These are phyloP conservation scores for Tethea ocularis DNA, from an alignment of 2,888 invertebrate species.

Conservation along the genomic window DNA sequence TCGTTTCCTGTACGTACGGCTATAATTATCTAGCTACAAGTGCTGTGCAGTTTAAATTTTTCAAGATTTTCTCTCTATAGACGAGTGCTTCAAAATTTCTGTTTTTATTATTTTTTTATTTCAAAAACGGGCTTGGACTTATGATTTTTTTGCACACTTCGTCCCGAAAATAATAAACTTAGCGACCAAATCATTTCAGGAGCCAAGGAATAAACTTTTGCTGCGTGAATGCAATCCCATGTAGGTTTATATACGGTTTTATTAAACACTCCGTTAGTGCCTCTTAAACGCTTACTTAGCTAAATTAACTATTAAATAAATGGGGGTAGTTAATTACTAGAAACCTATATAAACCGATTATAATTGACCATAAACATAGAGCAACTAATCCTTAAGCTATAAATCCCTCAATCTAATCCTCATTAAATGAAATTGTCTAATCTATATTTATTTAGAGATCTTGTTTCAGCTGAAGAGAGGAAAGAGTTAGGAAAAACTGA, in stretches of 20 bases:
- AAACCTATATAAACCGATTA: slow-evolving; percentile 31
- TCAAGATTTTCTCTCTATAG: neutral
- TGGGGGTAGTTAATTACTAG: slow-evolving; percentile 6
- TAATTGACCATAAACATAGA: slow-evolving; percentile 29
- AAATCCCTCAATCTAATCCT: neutral
- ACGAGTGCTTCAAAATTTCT: too few species aligned
- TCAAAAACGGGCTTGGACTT: neutral
- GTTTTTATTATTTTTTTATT: neutral
- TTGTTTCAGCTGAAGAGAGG: neutral
- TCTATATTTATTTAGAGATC: neutral
- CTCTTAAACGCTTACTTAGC: neutral
- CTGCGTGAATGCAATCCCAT: neutral
- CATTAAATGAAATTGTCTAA: neutral
- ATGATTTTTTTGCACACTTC: too few species aligned
- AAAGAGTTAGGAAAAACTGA: neutral
- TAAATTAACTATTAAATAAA: slow-evolving; percentile 17
- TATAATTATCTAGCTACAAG: slow-evolving; percentile 18
- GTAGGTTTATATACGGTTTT: neutral
- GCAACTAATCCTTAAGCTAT: neutral
- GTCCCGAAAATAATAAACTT: neutral
- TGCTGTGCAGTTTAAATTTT: neutral
- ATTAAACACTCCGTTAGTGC: neutral
- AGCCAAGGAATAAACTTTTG: neutral
- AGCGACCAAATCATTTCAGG: neutral
- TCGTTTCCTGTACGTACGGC: slow-evolving; percentile 37